Evolutionary conservation across 30 jellyfish, hydroid and myxozoan genomes (phyloP).

Genomic region (Mastigias papua): DNA sequence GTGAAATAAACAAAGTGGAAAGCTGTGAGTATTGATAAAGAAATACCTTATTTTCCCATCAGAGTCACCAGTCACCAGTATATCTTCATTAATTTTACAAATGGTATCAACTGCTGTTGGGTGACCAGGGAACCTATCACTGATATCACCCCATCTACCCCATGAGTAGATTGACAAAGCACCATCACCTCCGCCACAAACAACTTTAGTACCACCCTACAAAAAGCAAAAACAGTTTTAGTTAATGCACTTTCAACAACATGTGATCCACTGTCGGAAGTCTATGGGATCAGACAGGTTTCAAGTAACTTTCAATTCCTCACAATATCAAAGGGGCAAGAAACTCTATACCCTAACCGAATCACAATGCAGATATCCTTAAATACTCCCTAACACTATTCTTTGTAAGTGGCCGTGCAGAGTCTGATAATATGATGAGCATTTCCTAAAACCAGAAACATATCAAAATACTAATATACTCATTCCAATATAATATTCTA

Average conservation of each 20-base stretch:
- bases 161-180: constrained; percentile 83
- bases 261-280: too few species aligned
- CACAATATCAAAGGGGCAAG: too few species aligned
- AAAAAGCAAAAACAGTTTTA: neutral
- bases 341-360: too few species aligned
- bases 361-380: too few species aligned
- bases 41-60: constrained; percentile 87
- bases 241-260: too few species aligned
- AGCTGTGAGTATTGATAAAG: neutral
- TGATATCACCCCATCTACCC: constrained; percentile 97
- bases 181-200: constrained; percentile 94
- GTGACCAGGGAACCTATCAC: constrained; percentile 88
- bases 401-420: too few species aligned
- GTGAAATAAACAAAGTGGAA: neutral
- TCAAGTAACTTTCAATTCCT: neutral
- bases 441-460: too few species aligned
- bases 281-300: neutral
- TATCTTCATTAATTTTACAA: constrained; percentile 82
- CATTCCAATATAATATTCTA: too few species aligned
- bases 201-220: constrained; percentile 83
- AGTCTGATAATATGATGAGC: too few species aligned
- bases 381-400: too few species aligned
- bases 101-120: constrained; percentile 72
- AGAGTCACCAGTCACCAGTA: constrained; percentile 79
- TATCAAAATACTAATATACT: too few species aligned